These are phyloP conservation scores for Norana najaformis DNA, from an alignment of 2,888 invertebrate species.

Conservation along the genomic window DNA sequence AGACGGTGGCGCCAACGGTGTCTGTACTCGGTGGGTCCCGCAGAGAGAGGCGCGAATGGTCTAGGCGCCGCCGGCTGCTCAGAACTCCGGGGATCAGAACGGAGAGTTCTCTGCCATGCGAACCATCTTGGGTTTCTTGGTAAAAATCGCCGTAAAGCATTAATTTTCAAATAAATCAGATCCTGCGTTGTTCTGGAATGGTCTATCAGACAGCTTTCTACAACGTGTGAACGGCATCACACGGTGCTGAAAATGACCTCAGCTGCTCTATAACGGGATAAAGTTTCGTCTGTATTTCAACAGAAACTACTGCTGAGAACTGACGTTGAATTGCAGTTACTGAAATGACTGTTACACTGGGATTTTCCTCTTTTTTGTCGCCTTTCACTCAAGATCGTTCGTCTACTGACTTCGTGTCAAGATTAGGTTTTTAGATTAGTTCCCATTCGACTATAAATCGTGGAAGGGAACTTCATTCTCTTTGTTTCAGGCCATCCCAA, in stretches of 20 bases:
- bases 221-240: slow-evolving; percentile 13
- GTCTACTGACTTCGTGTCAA: too few species aligned
- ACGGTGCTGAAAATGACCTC: background rate
- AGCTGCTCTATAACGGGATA: background rate
- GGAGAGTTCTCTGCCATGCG: background rate
- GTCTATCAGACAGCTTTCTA: background rate
- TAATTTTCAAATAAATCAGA: background rate
- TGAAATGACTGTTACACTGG: background rate
- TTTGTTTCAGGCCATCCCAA: background rate
- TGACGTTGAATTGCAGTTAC: background rate
- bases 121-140: background rate
- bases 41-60: background rate
- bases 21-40: background rate
- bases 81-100: background rate
- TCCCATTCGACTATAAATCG: background rate
- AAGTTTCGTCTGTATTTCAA: background rate
- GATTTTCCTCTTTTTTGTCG: background rate
- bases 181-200: background rate
- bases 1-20: background rate
- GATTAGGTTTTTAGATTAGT: too few species aligned
- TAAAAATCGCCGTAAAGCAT: background rate
- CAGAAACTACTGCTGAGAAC: background rate
- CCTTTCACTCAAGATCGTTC: too few species aligned
- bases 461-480: background rate
- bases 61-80: background rate